phyloP scores from a whole-genome alignment of 2,888 invertebrate species.

The Andrena camellia region DNA sequence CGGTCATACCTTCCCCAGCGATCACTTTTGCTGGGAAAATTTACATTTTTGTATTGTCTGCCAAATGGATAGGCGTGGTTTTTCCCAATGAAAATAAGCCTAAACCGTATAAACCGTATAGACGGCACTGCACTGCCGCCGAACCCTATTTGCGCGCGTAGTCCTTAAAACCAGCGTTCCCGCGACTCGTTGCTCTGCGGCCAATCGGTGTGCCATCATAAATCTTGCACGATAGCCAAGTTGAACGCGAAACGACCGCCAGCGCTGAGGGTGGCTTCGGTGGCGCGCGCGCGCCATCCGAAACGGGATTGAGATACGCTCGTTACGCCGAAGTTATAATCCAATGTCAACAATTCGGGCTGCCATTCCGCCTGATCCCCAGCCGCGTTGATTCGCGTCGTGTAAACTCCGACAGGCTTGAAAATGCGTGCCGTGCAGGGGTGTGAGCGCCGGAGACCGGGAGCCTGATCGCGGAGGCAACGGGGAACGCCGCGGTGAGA shows the following conservation, averaged over 20 bases:
- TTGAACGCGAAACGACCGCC: constrained; percentile 8
- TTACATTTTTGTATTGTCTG: too few relatives aligned
- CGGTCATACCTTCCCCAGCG: too few relatives aligned
- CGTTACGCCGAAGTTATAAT: constrained; percentile 74
- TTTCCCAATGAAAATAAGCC: too few relatives aligned
- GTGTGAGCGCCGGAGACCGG: neutral
- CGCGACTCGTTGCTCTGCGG: neutral
- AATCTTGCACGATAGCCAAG: constrained; percentile 49
- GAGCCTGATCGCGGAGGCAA: constrained; percentile 3
- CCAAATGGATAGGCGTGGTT: too few relatives aligned
- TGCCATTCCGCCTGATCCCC: constrained; percentile 43
- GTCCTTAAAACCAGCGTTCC: too few relatives aligned
- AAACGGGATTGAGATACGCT: constrained; percentile 68
- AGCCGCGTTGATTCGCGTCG: constrained; percentile 37
- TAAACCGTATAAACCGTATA: too few relatives aligned
- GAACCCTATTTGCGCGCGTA: too few relatives aligned
- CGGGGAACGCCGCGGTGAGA: neutral
- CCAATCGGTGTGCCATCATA: constrained; percentile 21
- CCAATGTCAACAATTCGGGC: constrained; percentile 75
- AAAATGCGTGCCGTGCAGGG: constrained; percentile 30
- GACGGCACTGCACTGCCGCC: neutral
- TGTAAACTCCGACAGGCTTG: constrained; percentile 46
- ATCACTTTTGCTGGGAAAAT: too few relatives aligned
- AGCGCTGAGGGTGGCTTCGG: neutral
- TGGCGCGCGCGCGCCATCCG: neutral